A percentile compares a stretch with the other conserved stretches of the same genome.
Conservation (phyloP, 1,140 invertebrate genomes). For the Pristionchus pacificus region DNA sequence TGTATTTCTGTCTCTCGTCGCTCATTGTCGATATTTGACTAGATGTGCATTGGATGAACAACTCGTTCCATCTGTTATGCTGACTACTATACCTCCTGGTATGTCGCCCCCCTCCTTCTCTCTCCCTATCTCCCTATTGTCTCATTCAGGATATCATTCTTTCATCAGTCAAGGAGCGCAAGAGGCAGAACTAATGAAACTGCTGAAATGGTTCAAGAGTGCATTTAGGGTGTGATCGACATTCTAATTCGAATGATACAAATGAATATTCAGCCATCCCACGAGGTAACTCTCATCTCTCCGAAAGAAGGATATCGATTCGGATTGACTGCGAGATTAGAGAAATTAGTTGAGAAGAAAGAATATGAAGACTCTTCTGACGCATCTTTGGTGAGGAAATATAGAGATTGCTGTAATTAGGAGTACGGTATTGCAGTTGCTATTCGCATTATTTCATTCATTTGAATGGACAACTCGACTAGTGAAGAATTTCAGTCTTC, state of each 20-base stretch:
- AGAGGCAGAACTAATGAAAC: slow-evolving; percentile 4
- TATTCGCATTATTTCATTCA: neutral
- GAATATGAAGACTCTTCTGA: neutral
- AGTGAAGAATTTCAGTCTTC: neutral
- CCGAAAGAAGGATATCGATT: neutral
- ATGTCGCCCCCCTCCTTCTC: neutral
- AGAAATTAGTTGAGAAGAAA: neutral
- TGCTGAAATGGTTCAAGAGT: slow-evolving; percentile 15
- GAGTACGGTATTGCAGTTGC: neutral
- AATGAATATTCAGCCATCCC: too few relatives aligned
- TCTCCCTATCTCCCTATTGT: too few relatives aligned
- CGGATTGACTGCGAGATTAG: neutral
- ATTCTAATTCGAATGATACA: too few relatives aligned
- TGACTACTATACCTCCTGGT: neutral
- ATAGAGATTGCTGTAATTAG: neutral
- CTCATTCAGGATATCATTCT: neutral
- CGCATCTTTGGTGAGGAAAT: neutral
- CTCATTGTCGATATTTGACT: neutral
- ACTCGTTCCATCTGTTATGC: neutral
- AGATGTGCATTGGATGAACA: neutral
- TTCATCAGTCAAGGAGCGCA: neutral
- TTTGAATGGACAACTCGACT: neutral
- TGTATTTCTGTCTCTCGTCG: neutral
- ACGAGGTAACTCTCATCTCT: too few relatives aligned
- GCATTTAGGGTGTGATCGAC: slow-evolving; percentile 3